Evolutionary conservation across 2,113 vertebrate species (phyloP).

Genomic region (Reinhardtius hippoglossoides): DNA sequence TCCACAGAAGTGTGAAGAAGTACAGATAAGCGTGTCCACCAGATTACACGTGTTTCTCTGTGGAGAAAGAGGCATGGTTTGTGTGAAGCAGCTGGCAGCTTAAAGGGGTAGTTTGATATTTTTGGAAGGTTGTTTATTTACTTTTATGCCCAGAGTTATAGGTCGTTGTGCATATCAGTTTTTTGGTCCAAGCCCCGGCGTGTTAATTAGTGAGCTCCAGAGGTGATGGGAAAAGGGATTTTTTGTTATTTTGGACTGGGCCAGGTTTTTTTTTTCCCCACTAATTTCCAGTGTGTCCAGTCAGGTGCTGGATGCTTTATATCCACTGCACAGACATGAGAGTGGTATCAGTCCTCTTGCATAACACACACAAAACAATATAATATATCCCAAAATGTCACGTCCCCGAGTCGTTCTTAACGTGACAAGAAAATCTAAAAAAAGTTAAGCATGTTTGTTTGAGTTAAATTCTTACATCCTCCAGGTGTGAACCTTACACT

Average conservation of each 20-base stretch:
- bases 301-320: neutral
- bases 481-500: too few species aligned
- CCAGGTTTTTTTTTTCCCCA: too few species aligned
- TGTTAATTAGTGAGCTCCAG: slow-evolving; percentile 1
- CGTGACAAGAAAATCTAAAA: too few species aligned
- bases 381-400: neutral
- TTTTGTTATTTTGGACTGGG: neutral
- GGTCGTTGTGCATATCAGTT: neutral
- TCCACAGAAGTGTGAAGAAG: slow-evolving; percentile 20
- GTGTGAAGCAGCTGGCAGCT: neutral
- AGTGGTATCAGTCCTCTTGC: neutral
- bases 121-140: neutral
- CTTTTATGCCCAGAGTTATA: neutral
- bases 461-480: too few species aligned
- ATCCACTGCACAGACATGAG: neutral
- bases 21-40: slow-evolving; percentile 20
- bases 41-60: slow-evolving; percentile 3
- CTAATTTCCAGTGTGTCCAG: neutral
- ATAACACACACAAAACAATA: neutral
- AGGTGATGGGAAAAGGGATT: neutral
- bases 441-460: too few species aligned
- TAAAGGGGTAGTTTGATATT: neutral
- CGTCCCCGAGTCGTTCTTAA: too few species aligned
- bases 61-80: neutral
- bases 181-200: neutral